phyloP scores from a whole-genome alignment of 2,113 vertebrate genomes.

The Silurus glanis region DNA sequence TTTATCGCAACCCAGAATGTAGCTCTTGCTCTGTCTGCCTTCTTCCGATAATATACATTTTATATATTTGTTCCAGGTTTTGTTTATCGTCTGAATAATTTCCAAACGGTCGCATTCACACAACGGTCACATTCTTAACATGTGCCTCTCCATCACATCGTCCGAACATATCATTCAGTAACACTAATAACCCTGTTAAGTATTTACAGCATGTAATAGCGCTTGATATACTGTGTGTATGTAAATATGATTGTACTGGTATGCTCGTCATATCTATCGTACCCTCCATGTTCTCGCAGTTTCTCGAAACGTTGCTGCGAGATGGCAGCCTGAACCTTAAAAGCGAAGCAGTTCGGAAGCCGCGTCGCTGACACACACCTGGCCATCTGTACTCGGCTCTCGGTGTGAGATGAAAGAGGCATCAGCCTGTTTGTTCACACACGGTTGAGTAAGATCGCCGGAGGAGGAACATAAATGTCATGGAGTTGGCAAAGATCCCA shows the following conservation, averaged over 20 bases:
- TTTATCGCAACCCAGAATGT: background rate
- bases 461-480: constrained; percentile 64
- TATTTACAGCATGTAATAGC: background rate
- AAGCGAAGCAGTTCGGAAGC: background rate
- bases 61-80: background rate
- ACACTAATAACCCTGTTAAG: background rate
- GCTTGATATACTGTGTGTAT: background rate
- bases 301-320: background rate
- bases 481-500: constrained; percentile 62
- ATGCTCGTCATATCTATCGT: background rate
- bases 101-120: background rate
- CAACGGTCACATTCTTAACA: background rate
- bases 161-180: too few relatives aligned
- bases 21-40: background rate
- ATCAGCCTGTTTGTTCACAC: constrained; percentile 64
- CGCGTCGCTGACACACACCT: constrained; percentile 58
- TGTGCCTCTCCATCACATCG: background rate
- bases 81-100: background rate
- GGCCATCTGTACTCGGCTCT: constrained; percentile 60
- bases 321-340: constrained; percentile 15
- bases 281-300: background rate
- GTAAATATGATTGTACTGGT: background rate
- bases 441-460: constrained; percentile 65
- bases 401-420: constrained; percentile 37
- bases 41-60: background rate